These are phyloP conservation scores for Lophochroa leadbeateri DNA, from an alignment of 2,113 vertebrate species.

Conservation along the genomic window DNA sequence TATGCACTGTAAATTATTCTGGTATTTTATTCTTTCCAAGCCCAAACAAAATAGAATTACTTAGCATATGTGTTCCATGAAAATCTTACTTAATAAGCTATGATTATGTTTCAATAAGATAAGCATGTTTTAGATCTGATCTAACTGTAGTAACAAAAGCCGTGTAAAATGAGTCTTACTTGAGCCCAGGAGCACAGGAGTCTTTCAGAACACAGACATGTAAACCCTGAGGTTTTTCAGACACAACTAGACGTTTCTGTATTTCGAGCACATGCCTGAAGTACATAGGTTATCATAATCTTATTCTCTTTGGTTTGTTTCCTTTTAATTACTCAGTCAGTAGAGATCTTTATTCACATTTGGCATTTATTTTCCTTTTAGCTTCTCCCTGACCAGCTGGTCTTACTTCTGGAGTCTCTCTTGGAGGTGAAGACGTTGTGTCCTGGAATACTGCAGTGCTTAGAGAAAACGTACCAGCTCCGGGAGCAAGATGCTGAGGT, in stretches of 20 bases:
- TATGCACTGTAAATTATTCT: not conserved
- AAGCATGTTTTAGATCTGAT: not conserved
- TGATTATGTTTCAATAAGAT: constrained; percentile 9
- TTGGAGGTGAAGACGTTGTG: constrained; percentile 84
- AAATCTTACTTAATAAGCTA: not conserved
- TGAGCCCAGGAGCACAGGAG: not conserved
- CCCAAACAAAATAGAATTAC: not conserved
- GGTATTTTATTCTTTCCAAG: not conserved
- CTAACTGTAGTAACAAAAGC: constrained; percentile 4
- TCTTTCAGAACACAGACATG: not conserved
- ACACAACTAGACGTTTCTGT: not conserved
- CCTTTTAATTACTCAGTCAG: not conserved
- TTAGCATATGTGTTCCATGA: not conserved
- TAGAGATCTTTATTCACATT: constrained; percentile 14
- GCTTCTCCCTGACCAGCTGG: constrained; percentile 89
- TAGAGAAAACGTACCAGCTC: constrained; percentile 82
- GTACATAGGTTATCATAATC: not conserved
- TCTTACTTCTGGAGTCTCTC: constrained; percentile 90
- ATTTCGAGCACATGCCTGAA: not conserved
- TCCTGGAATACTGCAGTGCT: constrained; percentile 66
- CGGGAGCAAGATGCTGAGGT: constrained; percentile 90
- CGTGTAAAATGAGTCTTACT: not conserved
- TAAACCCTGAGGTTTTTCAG: not conserved
- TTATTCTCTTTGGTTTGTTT: not conserved
- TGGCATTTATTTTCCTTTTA: constrained; percentile 70